Evolutionary conservation across 2,113 vertebrate genomes (phyloP).

Genomic region (Gnathonemus longibarbis): DNA sequence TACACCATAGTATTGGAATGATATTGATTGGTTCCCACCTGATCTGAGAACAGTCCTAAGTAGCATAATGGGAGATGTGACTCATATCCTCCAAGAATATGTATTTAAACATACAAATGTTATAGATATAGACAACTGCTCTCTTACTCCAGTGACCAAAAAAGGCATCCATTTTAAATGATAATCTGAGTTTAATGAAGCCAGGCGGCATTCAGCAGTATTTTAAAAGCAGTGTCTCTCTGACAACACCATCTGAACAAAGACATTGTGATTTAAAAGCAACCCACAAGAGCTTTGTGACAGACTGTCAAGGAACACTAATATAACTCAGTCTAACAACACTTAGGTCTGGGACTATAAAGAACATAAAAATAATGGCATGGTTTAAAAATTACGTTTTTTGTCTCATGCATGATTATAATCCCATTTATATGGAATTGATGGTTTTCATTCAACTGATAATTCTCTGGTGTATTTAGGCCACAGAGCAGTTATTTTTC

Average conservation of each 20-base stretch:
- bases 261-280: background rate
- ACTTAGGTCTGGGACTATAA: background rate
- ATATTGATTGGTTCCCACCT: background rate
- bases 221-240: background rate
- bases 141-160: background rate
- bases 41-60: background rate
- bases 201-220: background rate
- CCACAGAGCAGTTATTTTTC: background rate
- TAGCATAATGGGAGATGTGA: background rate
- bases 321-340: background rate
- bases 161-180: background rate
- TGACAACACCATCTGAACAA: background rate
- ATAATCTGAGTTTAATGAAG: background rate
- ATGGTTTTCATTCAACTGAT: background rate
- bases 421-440: background rate
- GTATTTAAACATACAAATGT: background rate
- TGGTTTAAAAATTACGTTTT: background rate
- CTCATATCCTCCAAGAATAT: background rate
- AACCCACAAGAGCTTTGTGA: background rate
- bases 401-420: background rate
- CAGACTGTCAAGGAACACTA: background rate
- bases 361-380: background rate
- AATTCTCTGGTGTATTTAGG: background rate
- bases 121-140: background rate
- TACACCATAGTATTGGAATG: background rate